Conservation (phyloP, 2,113 vertebrate genomes). For the Anser brachyrhynchus region DNA sequence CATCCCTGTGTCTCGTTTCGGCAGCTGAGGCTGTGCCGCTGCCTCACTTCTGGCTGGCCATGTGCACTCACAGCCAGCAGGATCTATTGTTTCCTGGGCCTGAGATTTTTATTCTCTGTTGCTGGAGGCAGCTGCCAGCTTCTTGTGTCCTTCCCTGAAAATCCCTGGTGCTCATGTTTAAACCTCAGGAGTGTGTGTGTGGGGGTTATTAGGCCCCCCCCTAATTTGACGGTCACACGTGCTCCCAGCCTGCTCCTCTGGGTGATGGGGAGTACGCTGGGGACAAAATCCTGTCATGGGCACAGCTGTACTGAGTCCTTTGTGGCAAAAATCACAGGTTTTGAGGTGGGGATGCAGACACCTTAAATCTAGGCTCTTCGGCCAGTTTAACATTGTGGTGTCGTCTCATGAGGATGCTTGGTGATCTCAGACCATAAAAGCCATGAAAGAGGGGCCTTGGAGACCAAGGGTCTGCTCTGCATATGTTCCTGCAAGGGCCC, state of each 20-base stretch:
- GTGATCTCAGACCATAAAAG: background rate
- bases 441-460: background rate
- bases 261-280: background rate
- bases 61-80: background rate
- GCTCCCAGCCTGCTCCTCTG: background rate
- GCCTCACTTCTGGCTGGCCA: background rate
- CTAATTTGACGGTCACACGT: background rate
- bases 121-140: background rate
- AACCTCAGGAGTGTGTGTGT: rapidly evolving
- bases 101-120: background rate
- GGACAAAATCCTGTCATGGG: background rate
- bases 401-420: background rate
- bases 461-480: background rate
- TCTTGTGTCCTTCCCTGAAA: background rate
- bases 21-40: background rate
- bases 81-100: background rate
- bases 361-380: background rate
- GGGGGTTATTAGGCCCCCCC: background rate
- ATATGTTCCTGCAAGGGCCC: background rate
- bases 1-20: background rate
- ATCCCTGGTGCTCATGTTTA: background rate
- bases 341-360: background rate
- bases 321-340: background rate
- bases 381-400: no score
- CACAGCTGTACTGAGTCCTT: background rate